A percentile compares a stretch with the other conserved stretches of the same genome.
Evolutionary conservation across 2,888 invertebrate species (phyloP).

Genomic region (Sarcophaga rosellei): DNA sequence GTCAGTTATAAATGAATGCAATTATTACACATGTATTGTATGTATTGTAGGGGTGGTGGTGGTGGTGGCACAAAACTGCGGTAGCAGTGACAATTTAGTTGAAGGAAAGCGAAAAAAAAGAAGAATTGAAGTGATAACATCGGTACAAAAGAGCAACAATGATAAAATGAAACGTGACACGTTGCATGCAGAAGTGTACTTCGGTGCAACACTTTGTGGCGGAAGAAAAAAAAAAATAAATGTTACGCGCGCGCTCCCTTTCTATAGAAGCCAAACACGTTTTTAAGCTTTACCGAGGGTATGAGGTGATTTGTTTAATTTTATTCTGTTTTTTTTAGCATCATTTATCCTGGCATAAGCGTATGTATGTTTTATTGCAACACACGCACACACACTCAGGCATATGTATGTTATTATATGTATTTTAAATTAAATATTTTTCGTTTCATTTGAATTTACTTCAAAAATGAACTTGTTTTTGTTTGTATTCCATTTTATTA

Average conservation of each 20-base stretch:
- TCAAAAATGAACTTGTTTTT: neutral
- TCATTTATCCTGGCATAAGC: neutral
- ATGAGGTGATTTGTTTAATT: slow-evolving; percentile 29
- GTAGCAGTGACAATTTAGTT: neutral
- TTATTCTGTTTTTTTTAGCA: neutral
- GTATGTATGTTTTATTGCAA: neutral
- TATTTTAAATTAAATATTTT: neutral
- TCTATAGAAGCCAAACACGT: slow-evolving; percentile 40
- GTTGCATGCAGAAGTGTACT: slow-evolving; percentile 28
- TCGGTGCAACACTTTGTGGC: neutral
- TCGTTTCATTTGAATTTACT: neutral
- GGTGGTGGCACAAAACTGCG: neutral
- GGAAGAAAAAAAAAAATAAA: neutral
- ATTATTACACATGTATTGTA: neutral
- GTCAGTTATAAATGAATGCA: slow-evolving; percentile 11
- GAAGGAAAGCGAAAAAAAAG: neutral
- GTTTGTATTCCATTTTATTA: neutral
- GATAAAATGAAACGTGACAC: slow-evolving; percentile 44
- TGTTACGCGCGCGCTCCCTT: slow-evolving; percentile 49
- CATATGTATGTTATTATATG: neutral
- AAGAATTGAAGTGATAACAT: no score
- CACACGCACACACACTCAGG: neutral
- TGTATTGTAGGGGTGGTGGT: neutral
- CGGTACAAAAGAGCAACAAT: neutral
- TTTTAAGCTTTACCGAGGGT: slow-evolving; percentile 11